Percentiles rank a stretch among this genome's conserved stretches.
These are phyloP conservation scores for Clusia tigrina DNA, from an alignment of 2,888 invertebrate species.

Conservation along the genomic window DNA sequence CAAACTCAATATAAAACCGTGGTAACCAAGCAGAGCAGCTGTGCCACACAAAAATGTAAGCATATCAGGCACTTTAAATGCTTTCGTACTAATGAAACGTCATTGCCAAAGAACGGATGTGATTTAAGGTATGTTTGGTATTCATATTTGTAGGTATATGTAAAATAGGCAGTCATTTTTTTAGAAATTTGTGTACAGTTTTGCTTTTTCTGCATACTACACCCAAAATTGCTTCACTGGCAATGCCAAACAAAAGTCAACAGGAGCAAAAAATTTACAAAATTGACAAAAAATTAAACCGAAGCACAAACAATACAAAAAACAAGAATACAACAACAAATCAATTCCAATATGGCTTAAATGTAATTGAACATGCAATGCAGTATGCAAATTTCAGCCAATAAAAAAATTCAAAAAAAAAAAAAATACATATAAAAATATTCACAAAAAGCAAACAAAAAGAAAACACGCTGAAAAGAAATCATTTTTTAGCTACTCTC, in stretches of 20 bases:
- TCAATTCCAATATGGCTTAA: not conserved
- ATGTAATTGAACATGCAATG: conserved; percentile 2
- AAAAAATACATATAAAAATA: conserved; percentile 2
- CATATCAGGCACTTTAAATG: too few species aligned
- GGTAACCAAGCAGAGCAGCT: too few species aligned
- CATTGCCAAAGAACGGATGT: too few species aligned
- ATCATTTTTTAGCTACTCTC: too few species aligned
- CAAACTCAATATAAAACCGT: too few species aligned
- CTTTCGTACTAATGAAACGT: too few species aligned
- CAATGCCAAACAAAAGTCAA: conserved; percentile 9
- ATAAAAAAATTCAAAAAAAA: conserved; percentile 11
- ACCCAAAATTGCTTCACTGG: not conserved
- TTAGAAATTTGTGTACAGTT: too few species aligned
- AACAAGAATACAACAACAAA: not conserved
- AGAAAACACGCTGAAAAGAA: conserved; percentile 28
- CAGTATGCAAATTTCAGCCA: not conserved
- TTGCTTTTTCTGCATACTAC: too few species aligned
- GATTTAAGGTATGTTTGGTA: too few species aligned
- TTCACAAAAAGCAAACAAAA: conserved; percentile 9
- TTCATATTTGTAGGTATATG: too few species aligned
- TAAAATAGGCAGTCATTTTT: too few species aligned
- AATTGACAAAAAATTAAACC: not conserved
- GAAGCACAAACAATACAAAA: not conserved
- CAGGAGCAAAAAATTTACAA: not conserved
- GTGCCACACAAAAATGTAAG: too few species aligned